These are phyloP conservation scores for Philaethria dido DNA, from an alignment of 2,888 invertebrate species.

Conservation along the genomic window DNA sequence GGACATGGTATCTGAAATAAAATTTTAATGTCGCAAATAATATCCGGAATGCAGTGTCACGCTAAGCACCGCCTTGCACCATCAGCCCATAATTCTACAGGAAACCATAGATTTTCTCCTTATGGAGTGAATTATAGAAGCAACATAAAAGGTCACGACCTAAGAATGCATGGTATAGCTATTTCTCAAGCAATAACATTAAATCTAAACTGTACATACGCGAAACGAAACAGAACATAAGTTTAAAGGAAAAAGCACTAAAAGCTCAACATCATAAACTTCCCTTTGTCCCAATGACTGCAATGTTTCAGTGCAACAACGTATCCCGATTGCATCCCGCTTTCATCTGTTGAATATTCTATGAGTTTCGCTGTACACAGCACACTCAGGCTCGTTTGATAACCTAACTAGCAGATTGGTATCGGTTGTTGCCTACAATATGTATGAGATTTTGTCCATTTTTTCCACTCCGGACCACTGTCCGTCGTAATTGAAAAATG, in stretches of 20 bases:
- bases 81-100: slow-evolving; percentile 7
- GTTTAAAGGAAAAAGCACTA: slow-evolving; percentile 47
- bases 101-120: slow-evolving; percentile 1
- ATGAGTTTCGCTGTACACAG: slow-evolving; percentile 55
- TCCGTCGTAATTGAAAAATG: slow-evolving; percentile 71
- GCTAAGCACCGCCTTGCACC: slow-evolving; percentile 34
- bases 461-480: slow-evolving; percentile 65
- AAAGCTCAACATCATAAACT: slow-evolving; percentile 51
- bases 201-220: slow-evolving; percentile 13
- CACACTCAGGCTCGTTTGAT: slow-evolving; percentile 47
- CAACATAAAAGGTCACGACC: not conserved
- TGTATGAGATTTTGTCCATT: slow-evolving; percentile 76
- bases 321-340: slow-evolving; percentile 74
- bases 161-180: not conserved
- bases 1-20: not conserved
- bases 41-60: slow-evolving; percentile 11
- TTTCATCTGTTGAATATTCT: slow-evolving; percentile 75
- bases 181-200: slow-evolving; percentile 15
- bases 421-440: slow-evolving; percentile 75
- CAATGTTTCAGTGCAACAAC: slow-evolving; percentile 64
- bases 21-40: not conserved
- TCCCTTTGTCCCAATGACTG: slow-evolving; percentile 58
- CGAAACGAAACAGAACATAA: slow-evolving; percentile 27
- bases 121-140: slow-evolving; percentile 9
- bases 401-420: slow-evolving; percentile 76